phyloP scores from a whole-genome alignment of 2,888 invertebrate genomes.

The Drepana falcataria region DNA sequence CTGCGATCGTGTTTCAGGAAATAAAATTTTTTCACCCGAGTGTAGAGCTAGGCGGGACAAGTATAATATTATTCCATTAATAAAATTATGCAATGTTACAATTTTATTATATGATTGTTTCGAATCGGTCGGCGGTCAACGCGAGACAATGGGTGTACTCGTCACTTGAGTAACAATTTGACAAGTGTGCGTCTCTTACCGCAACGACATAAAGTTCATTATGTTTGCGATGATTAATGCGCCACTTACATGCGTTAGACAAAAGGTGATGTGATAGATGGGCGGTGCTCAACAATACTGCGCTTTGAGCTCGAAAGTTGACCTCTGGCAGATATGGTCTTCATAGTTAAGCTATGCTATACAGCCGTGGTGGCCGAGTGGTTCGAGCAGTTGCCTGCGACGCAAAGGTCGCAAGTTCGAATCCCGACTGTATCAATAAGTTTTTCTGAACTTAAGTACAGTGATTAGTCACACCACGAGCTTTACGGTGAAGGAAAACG shows the following conservation, averaged over 20 bases:
- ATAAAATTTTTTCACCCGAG: no score
- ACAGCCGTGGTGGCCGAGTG: no score
- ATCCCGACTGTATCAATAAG: no score
- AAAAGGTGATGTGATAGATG: constrained; percentile 36
- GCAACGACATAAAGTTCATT: constrained; percentile 32
- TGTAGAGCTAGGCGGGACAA: no score
- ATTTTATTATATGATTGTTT: constrained; percentile 16
- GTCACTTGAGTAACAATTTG: constrained; percentile 25
- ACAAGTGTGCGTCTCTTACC: constrained; percentile 28
- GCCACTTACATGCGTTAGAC: constrained; percentile 19
- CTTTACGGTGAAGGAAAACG: no score
- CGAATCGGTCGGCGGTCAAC: constrained; percentile 17
- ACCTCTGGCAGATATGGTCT: constrained; percentile 8
- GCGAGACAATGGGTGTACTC: constrained; percentile 25
- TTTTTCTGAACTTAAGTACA: no score
- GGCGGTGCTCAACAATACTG: constrained; percentile 18
- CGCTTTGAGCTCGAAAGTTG: constrained; percentile 21
- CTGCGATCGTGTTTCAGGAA: no score
- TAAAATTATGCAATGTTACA: constrained; percentile 24
- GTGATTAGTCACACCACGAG: no score
- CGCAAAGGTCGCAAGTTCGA: no score
- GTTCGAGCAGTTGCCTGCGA: no score
- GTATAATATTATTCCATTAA: no score
- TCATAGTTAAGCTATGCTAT: not conserved
- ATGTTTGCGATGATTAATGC: constrained; percentile 21